Conservation (phyloP, 1,140 invertebrate species). For the Macrobrachium nipponense region DNA sequence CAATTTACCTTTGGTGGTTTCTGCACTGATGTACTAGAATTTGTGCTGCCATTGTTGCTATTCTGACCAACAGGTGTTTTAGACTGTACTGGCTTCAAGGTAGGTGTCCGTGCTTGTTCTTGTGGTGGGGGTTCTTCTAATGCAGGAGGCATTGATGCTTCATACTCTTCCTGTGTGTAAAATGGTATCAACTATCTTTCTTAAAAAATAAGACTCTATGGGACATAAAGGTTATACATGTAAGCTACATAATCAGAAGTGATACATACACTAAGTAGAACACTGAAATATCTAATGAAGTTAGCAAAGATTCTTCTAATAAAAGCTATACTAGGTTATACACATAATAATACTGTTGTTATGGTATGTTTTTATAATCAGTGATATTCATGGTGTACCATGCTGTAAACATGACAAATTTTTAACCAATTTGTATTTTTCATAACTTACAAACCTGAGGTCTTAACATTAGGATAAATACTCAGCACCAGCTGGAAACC, state of each 20-base stretch:
- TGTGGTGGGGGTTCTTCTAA: slow-evolving; percentile 52
- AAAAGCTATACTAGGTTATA: background rate
- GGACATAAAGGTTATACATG: background rate
- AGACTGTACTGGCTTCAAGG: slow-evolving; percentile 62
- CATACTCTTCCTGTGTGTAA: slow-evolving; percentile 62
- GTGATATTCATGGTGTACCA: too few species aligned
- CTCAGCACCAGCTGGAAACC: too few species aligned
- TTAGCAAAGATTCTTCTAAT: background rate
- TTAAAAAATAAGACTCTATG: background rate
- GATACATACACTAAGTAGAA: too few species aligned
- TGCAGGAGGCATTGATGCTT: slow-evolving; percentile 61
- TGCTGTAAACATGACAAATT: too few species aligned
- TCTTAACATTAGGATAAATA: too few species aligned
- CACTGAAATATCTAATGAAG: too few species aligned
- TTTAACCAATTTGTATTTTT: too few species aligned
- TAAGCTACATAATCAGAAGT: too few species aligned
- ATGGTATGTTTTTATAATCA: too few species aligned
- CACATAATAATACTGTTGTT: background rate
- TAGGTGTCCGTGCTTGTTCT: slow-evolving; percentile 63
- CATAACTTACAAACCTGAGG: too few species aligned
- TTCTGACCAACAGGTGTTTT: slow-evolving; percentile 52
- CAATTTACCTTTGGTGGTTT: slow-evolving; percentile 25
- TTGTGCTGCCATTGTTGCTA: too few species aligned
- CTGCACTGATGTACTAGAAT: background rate
- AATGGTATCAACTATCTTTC: background rate